These are phyloP conservation scores for Eupithecia pulchellata DNA, from an alignment of 2,888 invertebrate genomes.

Conservation along the genomic window DNA sequence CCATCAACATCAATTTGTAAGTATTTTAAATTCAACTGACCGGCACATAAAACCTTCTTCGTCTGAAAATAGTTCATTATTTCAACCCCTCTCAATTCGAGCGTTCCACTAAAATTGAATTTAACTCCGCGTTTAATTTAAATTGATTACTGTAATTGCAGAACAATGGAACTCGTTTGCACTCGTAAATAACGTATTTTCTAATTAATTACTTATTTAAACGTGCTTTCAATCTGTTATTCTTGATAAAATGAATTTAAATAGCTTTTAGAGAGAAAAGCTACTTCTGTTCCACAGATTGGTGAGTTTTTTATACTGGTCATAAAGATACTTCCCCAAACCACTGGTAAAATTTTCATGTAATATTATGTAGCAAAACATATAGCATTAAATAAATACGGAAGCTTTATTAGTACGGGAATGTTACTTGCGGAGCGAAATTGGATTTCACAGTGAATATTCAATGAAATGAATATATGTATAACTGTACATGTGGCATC, in stretches of 20 bases:
- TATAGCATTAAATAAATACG: neutral
- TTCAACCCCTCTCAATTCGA: constrained; percentile 27
- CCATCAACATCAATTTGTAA: no score
- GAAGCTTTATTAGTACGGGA: neutral
- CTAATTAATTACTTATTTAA: constrained; percentile 48
- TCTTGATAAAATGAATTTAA: neutral
- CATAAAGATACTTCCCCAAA: neutral
- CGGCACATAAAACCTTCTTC: constrained; percentile 13
- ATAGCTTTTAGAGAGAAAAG: neutral
- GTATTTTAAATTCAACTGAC: neutral
- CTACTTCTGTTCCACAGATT: neutral
- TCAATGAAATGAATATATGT: constrained; percentile 18
- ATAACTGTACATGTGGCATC: constrained; percentile 1
- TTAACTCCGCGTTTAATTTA: constrained; percentile 57
- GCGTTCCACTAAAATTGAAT: constrained; percentile 52
- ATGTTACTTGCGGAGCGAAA: constrained; percentile 21
- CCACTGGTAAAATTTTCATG: neutral
- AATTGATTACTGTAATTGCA: constrained; percentile 62
- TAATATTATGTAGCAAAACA: neutral
- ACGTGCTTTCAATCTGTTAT: neutral
- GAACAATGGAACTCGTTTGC: constrained; percentile 65
- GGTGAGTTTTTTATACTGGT: neutral
- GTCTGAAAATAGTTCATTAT: constrained; percentile 34
- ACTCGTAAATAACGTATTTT: constrained; percentile 54
- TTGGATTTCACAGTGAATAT: constrained; percentile 13